phyloP scores from a whole-genome alignment of 2,888 invertebrate genomes.

The Trissoscelio sp. region DNA sequence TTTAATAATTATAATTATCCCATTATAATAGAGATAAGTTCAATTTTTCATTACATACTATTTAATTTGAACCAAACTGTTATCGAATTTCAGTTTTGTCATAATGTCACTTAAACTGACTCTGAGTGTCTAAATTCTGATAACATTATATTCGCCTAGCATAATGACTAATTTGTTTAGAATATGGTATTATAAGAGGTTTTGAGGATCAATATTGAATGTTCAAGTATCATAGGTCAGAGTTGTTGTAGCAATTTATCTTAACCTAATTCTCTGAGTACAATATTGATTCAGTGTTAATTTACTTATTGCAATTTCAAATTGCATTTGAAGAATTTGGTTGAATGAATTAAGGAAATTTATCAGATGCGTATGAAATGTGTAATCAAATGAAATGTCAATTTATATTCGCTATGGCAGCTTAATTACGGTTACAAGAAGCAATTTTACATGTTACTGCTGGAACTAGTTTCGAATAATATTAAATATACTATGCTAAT shows the following conservation, averaged over 20 bases:
- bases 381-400: neutral
- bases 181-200: neutral
- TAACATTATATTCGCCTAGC: neutral
- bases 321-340: neutral
- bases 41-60: too few relatives aligned
- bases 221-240: slow-evolving; percentile 20
- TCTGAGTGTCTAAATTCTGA: neutral
- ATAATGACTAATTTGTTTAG: slow-evolving; percentile 4
- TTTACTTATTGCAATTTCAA: slow-evolving; percentile 31
- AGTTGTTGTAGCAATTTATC: slow-evolving; percentile 20
- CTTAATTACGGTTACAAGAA: neutral
- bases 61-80: too few relatives aligned
- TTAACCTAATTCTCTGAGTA: slow-evolving; percentile 12
- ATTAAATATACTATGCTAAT: slow-evolving; percentile 1
- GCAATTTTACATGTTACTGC: neutral
- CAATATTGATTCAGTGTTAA: slow-evolving; percentile 29
- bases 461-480: slow-evolving; percentile 6
- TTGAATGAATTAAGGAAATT: slow-evolving; percentile 13
- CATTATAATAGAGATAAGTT: too few relatives aligned
- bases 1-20: too few relatives aligned
- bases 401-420: neutral
- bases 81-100: too few relatives aligned
- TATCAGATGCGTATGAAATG: neutral
- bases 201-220: slow-evolving; percentile 13
- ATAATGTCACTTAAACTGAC: too few relatives aligned